Base-by-base conservation (phyloP, 2,797 vertebrate genomes). In the Setipinna tenuifilis region DNA sequence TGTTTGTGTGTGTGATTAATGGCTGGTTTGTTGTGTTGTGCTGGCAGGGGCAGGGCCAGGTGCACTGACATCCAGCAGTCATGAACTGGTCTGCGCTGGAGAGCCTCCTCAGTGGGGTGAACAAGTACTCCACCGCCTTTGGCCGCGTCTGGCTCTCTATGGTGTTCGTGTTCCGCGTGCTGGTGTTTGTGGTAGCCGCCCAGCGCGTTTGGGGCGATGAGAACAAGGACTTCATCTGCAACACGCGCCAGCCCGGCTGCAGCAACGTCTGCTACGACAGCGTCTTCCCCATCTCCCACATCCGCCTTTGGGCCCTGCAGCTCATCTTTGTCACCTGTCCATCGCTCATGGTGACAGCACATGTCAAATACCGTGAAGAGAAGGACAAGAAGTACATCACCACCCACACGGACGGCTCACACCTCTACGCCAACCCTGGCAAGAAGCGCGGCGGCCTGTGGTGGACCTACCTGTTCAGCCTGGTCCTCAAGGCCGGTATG, bases 301-400 rank as follows among this genome's bases (percentile, higher is more conserved):
- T 98, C 93, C 97, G 97, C 31, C 96, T 99, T 81, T 99, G 98
- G 98, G 97, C 98, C 0, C 92, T 99, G 92, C 98, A 99, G 95
- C 97, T 99, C 86, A 99, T 99, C 93, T 95, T 99, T 7, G 96
- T 99, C 93, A 98, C 97, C 0, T 99, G 98, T 80, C 98, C 98
- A 0, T 98, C 98, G 0, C 92, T 99, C 83, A 95, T 99, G 85
- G 98, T 99, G 87, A 91, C 97, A 89, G 98, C 98, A 92, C 98
- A 99, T 0, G 98, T 99, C 57, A 97, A 96, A 57, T 96, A 95
- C 88, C 93, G 97, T 0, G 92, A 99, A 88, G 95, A 95, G 35
- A 96, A 95, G 1, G 95, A 97, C 85, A 91, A 82, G 58, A 96
- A 95, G 82, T 93, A 94, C 25, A 93, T 81, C 0, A 86, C 83